phyloP scores from a whole-genome alignment of 2,113 vertebrate genomes.

The Leucosticte australis region DNA sequence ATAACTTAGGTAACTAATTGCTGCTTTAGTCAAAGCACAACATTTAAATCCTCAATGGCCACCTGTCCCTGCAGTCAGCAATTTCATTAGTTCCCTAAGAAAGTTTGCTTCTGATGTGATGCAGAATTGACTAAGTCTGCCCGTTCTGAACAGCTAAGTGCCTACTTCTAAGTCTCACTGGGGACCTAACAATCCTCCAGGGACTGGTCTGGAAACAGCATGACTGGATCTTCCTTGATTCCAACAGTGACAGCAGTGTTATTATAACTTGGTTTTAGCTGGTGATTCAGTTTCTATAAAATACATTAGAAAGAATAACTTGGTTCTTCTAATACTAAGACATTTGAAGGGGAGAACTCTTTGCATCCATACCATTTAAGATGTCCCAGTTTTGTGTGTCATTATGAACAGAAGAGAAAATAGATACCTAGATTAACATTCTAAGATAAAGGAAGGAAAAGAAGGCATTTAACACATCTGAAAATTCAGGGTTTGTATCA shows the following conservation, averaged over 20 bases:
- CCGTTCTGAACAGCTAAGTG: not conserved
- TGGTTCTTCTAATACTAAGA: not conserved
- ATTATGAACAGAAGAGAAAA: not conserved
- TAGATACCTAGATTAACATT: not conserved
- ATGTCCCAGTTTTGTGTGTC: not conserved
- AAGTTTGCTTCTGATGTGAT: not conserved
- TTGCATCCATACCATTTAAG: not conserved
- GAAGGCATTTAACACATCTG: not conserved
- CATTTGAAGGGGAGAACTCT: not conserved
- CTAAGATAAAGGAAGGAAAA: not conserved
- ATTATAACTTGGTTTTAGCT: not conserved
- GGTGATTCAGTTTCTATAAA: not conserved
- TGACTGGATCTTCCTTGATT: not conserved
- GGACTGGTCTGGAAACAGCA: not conserved
- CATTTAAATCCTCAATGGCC: not conserved
- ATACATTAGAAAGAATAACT: not conserved
- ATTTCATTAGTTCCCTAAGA: not conserved
- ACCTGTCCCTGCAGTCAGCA: not conserved
- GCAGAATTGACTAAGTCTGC: not conserved
- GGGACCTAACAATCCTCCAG: not conserved
- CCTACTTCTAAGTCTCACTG: not conserved
- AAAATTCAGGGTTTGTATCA: not conserved
- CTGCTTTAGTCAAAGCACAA: not conserved
- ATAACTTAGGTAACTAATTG: not conserved
- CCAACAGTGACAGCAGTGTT: not conserved